phyloP scores from a whole-genome alignment of 2,888 invertebrate genomes.

The Cosmorhoe ocellata region DNA sequence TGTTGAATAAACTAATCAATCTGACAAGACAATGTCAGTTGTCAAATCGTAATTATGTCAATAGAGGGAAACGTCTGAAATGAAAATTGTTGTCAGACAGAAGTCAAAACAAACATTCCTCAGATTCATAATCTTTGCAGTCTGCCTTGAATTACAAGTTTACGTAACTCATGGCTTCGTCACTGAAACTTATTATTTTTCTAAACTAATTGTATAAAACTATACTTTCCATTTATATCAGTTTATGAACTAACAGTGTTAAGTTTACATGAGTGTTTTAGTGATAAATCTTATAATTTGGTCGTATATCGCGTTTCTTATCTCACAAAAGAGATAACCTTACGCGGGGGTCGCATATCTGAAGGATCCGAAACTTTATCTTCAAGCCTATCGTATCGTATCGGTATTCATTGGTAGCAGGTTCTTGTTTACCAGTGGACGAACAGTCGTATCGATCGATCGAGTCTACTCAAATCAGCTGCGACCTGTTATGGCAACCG shows the following conservation, averaged over 20 bases:
- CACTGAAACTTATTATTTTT: too few relatives aligned
- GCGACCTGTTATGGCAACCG: conserved; percentile 22
- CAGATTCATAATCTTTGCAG: conserved; percentile 13
- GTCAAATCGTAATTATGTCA: neutral
- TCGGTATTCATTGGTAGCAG: conserved; percentile 21
- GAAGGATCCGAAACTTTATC: conserved; percentile 18
- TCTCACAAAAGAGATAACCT: conserved; percentile 25
- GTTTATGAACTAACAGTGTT: neutral
- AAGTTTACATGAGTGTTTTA: too few relatives aligned
- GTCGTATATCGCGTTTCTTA: neutral
- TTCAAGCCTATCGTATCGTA: conserved; percentile 3
- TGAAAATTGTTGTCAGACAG: conserved; percentile 3
- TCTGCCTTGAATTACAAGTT: conserved; percentile 21
- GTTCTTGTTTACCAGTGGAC: conserved; percentile 36
- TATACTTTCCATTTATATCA: too few relatives aligned
- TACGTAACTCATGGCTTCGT: conserved; percentile 21
- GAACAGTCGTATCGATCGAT: conserved; percentile 30
- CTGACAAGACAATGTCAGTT: neutral
- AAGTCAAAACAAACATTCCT: conserved; percentile 28
- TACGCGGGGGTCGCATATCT: conserved; percentile 18
- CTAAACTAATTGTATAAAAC: too few relatives aligned
- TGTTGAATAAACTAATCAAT: too few relatives aligned
- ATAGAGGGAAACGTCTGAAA: neutral
- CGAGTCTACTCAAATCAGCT: conserved; percentile 17
- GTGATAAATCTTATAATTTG: neutral